A percentile compares a stretch with the other conserved stretches of the same genome.
These are phyloP conservation scores for Tupiocoris notatus DNA, from an alignment of 2,888 invertebrate genomes.

Conservation along the genomic window DNA sequence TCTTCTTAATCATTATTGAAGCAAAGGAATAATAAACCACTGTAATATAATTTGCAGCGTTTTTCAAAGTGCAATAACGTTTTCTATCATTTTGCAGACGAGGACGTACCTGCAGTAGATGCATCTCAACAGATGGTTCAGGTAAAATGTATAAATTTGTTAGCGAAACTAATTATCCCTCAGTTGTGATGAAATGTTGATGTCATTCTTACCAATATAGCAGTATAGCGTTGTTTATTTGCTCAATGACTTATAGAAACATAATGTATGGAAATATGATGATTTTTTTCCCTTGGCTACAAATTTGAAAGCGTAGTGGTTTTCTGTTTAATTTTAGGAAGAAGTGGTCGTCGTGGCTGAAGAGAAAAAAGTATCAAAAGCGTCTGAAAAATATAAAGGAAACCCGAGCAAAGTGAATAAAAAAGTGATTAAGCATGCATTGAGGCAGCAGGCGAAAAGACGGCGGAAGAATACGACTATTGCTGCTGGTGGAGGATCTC, in stretches of 20 bases:
- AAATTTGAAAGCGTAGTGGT: not conserved
- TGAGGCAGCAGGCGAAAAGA: conserved; percentile 72
- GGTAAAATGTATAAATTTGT: no score
- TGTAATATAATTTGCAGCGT: no score
- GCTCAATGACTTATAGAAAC: no score
- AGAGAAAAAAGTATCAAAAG: not conserved
- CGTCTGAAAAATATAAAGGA: not conserved
- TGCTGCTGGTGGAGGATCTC: conserved; percentile 55
- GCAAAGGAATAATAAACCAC: no score
- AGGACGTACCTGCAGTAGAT: no score
- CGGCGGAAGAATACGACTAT: conserved; percentile 76
- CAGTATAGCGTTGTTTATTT: no score
- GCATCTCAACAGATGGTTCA: no score
- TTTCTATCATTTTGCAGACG: no score
- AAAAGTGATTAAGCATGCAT: conserved; percentile 72
- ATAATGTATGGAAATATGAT: not conserved
- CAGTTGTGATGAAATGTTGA: no score
- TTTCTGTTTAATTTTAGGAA: not conserved
- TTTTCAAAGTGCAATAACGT: no score
- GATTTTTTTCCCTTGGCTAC: not conserved
- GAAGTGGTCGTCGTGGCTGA: not conserved
- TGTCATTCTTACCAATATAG: not conserved
- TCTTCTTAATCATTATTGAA: no score
- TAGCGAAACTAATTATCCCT: no score
- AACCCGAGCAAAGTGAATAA: conserved; percentile 53